Percentiles rank a stretch among this genome's conserved stretches.
Evolutionary conservation across 2,113 vertebrate genomes (phyloP).

Genomic region (Morone chrysops): DNA sequence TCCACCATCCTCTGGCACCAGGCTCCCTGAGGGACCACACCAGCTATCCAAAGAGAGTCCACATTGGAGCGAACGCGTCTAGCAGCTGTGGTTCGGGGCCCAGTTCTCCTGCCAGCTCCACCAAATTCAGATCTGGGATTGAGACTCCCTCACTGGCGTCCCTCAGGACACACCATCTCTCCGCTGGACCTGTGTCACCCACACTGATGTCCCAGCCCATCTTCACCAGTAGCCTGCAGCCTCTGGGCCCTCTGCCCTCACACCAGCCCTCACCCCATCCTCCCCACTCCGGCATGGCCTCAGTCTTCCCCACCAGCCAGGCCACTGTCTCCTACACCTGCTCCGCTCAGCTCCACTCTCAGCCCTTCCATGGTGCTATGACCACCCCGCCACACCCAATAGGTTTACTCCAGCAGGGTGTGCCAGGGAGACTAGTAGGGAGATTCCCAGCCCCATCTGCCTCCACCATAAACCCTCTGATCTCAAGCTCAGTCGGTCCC

Average conservation of each 20-base stretch:
- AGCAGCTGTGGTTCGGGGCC: conserved; percentile 64
- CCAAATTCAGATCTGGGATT: conserved; percentile 71
- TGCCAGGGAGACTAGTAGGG: conserved; percentile 57
- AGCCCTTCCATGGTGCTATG: conserved; percentile 73
- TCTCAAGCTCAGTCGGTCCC: conserved; percentile 84
- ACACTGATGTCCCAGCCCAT: conserved; percentile 62
- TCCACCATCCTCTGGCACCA: conserved; percentile 86
- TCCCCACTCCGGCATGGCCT: conserved; percentile 63
- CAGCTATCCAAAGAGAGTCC: conserved; percentile 83
- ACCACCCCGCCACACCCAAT: conserved; percentile 66
- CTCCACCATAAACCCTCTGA: conserved; percentile 83
- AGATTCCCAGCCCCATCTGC: conserved; percentile 72
- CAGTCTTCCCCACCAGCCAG: conserved; percentile 75
- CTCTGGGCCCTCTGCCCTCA: conserved; percentile 64
- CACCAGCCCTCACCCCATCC: conserved; percentile 82
- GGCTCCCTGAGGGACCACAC: conserved; percentile 83
- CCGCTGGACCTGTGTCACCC: conserved; percentile 37
- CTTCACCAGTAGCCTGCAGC: conserved; percentile 87
- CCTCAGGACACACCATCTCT: conserved; percentile 69
- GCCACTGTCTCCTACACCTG: conserved; percentile 74
- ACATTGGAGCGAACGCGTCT: conserved; percentile 65
- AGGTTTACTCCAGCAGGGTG: conserved; percentile 79
- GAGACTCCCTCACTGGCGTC: conserved; percentile 76
- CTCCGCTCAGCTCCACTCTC: conserved; percentile 79
- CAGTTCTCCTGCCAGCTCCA: conserved; percentile 71